A percentile compares a stretch with the other conserved stretches of the same genome.
Evolutionary conservation across 2,888 invertebrate genomes (phyloP).

Genomic region (Dasypolia templi): DNA sequence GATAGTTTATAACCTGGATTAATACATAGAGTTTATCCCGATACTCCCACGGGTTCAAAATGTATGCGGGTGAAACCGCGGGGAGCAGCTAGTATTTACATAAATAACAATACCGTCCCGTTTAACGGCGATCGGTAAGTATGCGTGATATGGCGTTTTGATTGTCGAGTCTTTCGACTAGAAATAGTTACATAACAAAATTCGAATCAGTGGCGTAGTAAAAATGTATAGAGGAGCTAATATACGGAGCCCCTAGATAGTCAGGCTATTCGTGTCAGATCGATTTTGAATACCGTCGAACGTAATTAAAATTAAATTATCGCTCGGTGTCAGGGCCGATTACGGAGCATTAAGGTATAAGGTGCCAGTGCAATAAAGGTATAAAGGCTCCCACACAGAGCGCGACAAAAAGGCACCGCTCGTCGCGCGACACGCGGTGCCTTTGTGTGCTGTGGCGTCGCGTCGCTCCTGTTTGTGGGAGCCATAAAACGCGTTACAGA

Average conservation of each 20-base stretch:
- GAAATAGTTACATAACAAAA: conserved; percentile 2
- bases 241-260: conserved; percentile 19
- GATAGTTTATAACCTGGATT: no score
- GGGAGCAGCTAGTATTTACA: no score
- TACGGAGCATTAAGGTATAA: conserved; percentile 38
- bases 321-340: conserved; percentile 53
- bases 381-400: no score
- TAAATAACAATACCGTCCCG: conserved; percentile 29
- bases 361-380: conserved; percentile 40
- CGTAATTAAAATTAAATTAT: conserved; percentile 60
- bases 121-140: conserved; percentile 17
- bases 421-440: no score
- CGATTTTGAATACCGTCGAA: conserved; percentile 46
- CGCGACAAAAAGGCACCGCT: no score
- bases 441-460: no score
- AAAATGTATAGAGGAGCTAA: conserved; percentile 9
- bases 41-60: no score
- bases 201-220: conserved; percentile 17
- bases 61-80: no score
- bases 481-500: conserved; percentile 54
- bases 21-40: no score
- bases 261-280: conserved; percentile 36
- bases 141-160: conserved; percentile 17
- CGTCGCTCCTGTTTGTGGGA: no score
- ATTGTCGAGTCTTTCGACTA: background rate